phyloP scores from a whole-genome alignment of 1,140 invertebrate species.

The Teleogryllus occipitalis region DNA sequence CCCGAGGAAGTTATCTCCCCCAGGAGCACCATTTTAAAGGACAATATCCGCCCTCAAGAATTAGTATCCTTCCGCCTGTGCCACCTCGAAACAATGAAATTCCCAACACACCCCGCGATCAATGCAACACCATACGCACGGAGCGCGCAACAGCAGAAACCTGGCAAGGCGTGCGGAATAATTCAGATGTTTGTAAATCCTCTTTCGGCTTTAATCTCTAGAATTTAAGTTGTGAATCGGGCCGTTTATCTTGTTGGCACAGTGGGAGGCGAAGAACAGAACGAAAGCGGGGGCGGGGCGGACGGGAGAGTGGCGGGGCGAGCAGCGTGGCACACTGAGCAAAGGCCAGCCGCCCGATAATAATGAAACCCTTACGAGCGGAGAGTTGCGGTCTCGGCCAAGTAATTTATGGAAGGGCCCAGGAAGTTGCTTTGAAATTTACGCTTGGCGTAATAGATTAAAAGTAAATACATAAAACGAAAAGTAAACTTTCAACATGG shows the following conservation, averaged over 20 bases:
- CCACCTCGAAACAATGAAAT: not conserved
- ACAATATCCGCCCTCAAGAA: not conserved
- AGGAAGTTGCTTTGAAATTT: not conserved
- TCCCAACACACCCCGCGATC: not conserved
- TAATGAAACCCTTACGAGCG: not conserved
- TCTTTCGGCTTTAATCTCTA: not conserved
- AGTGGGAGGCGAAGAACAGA: not conserved
- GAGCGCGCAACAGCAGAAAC: not conserved
- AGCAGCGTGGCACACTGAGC: not conserved
- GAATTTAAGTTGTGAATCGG: conserved; percentile 4
- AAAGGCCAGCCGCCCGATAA: not conserved
- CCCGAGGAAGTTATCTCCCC: not conserved
- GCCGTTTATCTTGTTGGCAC: conserved; percentile 3
- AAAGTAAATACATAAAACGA: not conserved
- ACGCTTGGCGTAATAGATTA: not conserved
- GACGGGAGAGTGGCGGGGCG: not conserved
- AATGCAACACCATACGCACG: not conserved
- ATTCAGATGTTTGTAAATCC: conserved; percentile 5
- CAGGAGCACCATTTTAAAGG: not conserved
- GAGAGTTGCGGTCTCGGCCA: not conserved
- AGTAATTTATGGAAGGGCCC: not conserved
- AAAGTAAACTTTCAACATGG: not conserved
- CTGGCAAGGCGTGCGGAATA: not conserved
- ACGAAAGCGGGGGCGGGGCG: no score
- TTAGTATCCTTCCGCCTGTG: not conserved